These are phyloP conservation scores for Edolisoma coerulescens DNA, from an alignment of 2,113 vertebrate species.

Conservation along the genomic window DNA sequence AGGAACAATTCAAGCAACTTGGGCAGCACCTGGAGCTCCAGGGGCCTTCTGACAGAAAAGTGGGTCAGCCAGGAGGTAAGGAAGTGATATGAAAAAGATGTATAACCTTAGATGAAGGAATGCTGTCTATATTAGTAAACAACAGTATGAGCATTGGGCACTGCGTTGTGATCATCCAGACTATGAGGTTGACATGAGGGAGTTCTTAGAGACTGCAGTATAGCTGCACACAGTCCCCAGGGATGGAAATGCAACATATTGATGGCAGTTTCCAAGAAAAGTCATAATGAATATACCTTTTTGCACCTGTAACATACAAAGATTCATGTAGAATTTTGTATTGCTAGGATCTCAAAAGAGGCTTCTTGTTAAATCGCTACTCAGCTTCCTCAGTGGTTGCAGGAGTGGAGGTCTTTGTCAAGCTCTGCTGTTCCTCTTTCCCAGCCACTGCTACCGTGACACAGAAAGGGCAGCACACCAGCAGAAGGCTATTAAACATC, in stretches of 20 bases:
- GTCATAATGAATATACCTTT: background rate
- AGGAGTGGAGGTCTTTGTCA: background rate
- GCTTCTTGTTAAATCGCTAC: background rate
- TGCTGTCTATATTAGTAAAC: background rate
- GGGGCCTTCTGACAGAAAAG: background rate
- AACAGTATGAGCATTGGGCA: background rate
- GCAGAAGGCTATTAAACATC: background rate
- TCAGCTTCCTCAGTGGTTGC: background rate
- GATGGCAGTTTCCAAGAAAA: background rate
- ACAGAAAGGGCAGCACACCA: background rate
- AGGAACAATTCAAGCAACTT: background rate
- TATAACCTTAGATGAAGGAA: background rate
- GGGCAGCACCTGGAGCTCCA: background rate
- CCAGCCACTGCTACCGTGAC: background rate
- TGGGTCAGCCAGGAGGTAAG: background rate
- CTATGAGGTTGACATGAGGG: background rate
- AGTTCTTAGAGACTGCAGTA: background rate
- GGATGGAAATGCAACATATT: background rate
- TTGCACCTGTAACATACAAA: background rate
- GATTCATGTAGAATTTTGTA: background rate
- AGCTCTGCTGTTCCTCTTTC: background rate
- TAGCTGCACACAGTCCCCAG: background rate
- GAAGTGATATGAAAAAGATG: background rate
- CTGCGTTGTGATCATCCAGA: background rate
- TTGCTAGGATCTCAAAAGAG: background rate